A percentile compares a stretch with the other conserved stretches of the same genome.
Evolutionary conservation across 2,797 vertebrate genomes (phyloP).

Genomic region (Rhodeus uyekii): DNA sequence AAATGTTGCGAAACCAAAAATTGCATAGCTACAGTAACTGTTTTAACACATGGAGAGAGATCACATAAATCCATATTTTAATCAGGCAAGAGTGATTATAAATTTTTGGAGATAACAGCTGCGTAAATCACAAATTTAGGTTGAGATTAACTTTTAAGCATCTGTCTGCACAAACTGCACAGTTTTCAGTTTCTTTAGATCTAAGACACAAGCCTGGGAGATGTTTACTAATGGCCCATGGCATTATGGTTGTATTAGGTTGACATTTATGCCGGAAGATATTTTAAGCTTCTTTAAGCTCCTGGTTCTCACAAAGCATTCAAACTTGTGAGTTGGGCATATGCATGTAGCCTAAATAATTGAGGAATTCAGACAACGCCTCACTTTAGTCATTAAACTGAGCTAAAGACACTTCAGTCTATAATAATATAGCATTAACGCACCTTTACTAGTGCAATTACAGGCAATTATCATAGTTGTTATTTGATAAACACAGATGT

Average conservation of each 20-base stretch:
- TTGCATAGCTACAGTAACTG: background rate
- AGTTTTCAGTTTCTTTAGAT: background rate
- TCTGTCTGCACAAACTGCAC: background rate
- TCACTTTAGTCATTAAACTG: background rate
- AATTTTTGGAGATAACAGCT: background rate
- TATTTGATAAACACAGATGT: background rate
- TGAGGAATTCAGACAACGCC: conserved; percentile 7
- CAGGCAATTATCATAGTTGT: background rate
- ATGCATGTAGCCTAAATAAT: background rate
- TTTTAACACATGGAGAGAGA: background rate
- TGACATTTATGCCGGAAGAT: background rate
- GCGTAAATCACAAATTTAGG: background rate
- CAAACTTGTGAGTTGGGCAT: background rate
- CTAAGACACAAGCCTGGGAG: background rate
- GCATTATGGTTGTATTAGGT: background rate
- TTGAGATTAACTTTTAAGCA: background rate
- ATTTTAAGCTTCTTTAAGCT: background rate
- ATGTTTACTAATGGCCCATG: background rate
- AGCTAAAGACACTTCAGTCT: conserved; percentile 5
- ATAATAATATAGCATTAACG: conserved; percentile 31
- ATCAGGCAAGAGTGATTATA: background rate
- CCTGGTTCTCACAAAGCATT: background rate
- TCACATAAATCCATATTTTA: conserved; percentile 1
- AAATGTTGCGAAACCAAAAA: background rate
- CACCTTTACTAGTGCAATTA: conserved; percentile 28